Conservation (phyloP, 2,888 invertebrate genomes). For the Cheilosia vernalis region DNA sequence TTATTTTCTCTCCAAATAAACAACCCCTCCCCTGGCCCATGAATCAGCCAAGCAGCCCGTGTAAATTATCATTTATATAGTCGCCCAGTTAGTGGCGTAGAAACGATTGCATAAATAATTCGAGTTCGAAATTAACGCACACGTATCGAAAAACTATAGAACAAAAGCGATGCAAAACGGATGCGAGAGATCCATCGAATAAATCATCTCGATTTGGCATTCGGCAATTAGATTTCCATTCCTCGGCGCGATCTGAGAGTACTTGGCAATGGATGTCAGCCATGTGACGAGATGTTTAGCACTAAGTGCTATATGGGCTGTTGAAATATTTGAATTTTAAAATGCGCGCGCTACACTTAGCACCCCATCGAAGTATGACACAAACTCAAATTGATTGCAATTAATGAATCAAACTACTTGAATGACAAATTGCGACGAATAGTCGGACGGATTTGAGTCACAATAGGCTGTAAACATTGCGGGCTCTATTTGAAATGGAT, state of each 20-base stretch:
- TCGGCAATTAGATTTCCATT: conserved; percentile 6
- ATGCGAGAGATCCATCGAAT: not conserved
- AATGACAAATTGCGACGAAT: conserved; percentile 30
- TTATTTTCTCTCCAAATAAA: conserved; percentile 59
- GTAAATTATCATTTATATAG: conserved; percentile 9
- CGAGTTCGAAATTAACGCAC: conserved; percentile 13
- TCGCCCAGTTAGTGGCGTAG: not conserved
- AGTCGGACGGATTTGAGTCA: conserved; percentile 19
- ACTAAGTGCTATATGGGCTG: not conserved
- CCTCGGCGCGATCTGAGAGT: not conserved
- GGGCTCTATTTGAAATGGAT: conserved; percentile 39
- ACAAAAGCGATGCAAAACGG: conserved; percentile 27
- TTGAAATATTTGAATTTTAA: not conserved
- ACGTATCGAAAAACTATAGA: conserved; percentile 6
- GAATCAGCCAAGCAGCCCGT: conserved; percentile 28
- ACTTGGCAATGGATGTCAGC: not conserved
- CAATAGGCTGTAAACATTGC: conserved; percentile 9
- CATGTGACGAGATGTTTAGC: not conserved
- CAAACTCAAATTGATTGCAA: conserved; percentile 16
- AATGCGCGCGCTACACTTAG: not conserved
- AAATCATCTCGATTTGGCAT: conserved; percentile 19
- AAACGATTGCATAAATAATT: conserved; percentile 18
- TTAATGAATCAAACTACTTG: conserved; percentile 37
- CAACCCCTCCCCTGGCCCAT: conserved; percentile 21
- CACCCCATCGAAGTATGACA: conserved; percentile 1